Percentiles rank a stretch among this genome's conserved stretches.
phyloP scores from a whole-genome alignment of 2,113 vertebrate genomes.

The Oryzias woworae region DNA sequence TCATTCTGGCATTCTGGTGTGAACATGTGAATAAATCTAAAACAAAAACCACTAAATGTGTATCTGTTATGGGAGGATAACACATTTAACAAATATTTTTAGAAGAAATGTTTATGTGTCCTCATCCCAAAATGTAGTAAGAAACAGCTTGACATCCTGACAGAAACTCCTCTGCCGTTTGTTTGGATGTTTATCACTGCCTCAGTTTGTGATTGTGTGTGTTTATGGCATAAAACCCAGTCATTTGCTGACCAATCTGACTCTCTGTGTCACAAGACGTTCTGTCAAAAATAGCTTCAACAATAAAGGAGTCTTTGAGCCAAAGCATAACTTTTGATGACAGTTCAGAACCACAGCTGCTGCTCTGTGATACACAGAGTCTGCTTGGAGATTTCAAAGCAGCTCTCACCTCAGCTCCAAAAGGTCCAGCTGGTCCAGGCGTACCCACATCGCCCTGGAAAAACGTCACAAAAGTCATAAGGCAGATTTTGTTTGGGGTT shows the following conservation, averaged over 20 bases:
- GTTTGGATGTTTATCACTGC: background rate
- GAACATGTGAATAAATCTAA: too few relatives aligned
- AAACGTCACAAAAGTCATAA: background rate
- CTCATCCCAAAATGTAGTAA: background rate
- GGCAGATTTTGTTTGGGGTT: background rate
- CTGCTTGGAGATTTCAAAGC: slow-evolving; percentile 6
- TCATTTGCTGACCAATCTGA: slow-evolving; percentile 54
- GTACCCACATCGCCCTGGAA: slow-evolving; percentile 90
- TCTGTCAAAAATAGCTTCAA: slow-evolving; percentile 41
- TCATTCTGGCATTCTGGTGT: too few relatives aligned
- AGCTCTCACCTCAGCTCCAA: slow-evolving; percentile 88
- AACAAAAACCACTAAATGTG: too few relatives aligned
- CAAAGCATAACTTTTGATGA: slow-evolving; percentile 29
- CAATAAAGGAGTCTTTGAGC: slow-evolving; percentile 38
- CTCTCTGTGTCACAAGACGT: slow-evolving; percentile 16
- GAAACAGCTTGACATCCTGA: background rate
- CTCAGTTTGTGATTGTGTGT: slow-evolving; percentile 6
- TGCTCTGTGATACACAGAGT: background rate
- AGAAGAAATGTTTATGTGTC: background rate
- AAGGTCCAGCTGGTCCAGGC: slow-evolving; percentile 81
- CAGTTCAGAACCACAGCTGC: slow-evolving; percentile 3
- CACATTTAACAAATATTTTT: too few relatives aligned
- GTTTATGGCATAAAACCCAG: slow-evolving; percentile 15
- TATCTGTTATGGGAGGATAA: too few relatives aligned
- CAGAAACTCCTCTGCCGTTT: background rate